Base-by-base conservation (phyloP, 2,113 vertebrate species). In the Merops nubicus region DNA sequence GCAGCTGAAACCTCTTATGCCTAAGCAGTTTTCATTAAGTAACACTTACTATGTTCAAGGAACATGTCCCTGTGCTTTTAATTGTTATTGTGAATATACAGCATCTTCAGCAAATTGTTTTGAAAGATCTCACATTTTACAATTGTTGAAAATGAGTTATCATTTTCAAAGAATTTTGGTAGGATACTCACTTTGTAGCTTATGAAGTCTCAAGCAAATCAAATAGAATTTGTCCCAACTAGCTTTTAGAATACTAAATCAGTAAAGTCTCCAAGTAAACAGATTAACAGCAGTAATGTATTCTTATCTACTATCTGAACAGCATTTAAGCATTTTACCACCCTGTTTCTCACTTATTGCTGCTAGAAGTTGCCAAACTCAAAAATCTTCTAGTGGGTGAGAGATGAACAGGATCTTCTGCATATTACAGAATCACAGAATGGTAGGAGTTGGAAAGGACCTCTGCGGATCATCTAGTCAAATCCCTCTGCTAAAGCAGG, bases 261-360 rank as follows among this genome's bases (percentile, higher is more conserved):
- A 21, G 2, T 21, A 68, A n/a, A n/a, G n/a, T n/a, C n/a, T n/a
- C 19, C 36, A 79, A 70, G n/a, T 70, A 33, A 79, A 75, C 21
- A 83, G 5, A 8, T 75, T 56, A 86, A 62, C 36, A 29, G 11
- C 21, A 51, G 50, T 56, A 90, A 38, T 38, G 14, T 28, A 18
- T 70, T 45, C 4, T 69, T 56, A 47, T 31, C 62, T 42, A 40
- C 6, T n/a, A 34, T 0, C 0, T 42, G 6, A 76, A 67, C 28
- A 84, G 1, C 16, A 43, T 67, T 12, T 12, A 83, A 42, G 5
- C 7, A 45, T 91, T 86, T 89, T 65, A 4, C 4, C 36, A 33
- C 89, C 67, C 19, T 80, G 3, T 76, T 72, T 89, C 29, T 87
- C n/a, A 72, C 11, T 14, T 79, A 4, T 4, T 8, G 28, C 15